phyloP scores from a whole-genome alignment of 2,797 vertebrate genomes.

The Pantherophis alleghaniensis region DNA sequence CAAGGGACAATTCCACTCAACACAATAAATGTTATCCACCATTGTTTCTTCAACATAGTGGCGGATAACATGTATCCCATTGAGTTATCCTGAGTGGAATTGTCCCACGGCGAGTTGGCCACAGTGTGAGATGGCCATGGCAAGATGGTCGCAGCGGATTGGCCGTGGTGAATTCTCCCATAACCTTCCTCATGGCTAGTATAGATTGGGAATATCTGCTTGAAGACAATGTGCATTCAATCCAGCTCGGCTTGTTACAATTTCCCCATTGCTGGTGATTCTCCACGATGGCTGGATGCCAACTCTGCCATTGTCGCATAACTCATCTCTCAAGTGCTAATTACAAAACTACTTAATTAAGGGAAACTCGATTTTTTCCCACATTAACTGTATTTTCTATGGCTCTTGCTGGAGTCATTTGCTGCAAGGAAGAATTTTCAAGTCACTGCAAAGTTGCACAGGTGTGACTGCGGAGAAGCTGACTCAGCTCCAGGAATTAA shows the following conservation, averaged over 20 bases:
- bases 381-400: slow-evolving; percentile 78
- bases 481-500: slow-evolving; percentile 47
- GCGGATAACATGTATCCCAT: background rate
- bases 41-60: background rate
- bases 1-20: background rate
- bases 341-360: slow-evolving; percentile 79
- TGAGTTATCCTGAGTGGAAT: background rate
- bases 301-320: slow-evolving; percentile 62
- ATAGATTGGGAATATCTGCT: background rate
- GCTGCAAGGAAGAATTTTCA: slow-evolving; percentile 65
- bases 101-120: background rate
- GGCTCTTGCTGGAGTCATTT: slow-evolving; percentile 76
- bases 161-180: background rate
- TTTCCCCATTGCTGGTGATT: slow-evolving; percentile 25
- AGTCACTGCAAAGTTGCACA: slow-evolving; percentile 54
- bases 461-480: slow-evolving; percentile 58
- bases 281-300: slow-evolving; percentile 37
- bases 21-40: too few relatives aligned
- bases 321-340: slow-evolving; percentile 77
- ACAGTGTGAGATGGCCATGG: background rate
- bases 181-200: too few relatives aligned
- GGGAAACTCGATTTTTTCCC: slow-evolving; percentile 71
- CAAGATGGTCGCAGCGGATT: fast-evolving
- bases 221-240: fast-evolving
- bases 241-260: background rate